Percentiles rank a stretch among this genome's conserved stretches.
Conservation (phyloP, 2,113 vertebrate genomes). For the Tinamus guttatus region DNA sequence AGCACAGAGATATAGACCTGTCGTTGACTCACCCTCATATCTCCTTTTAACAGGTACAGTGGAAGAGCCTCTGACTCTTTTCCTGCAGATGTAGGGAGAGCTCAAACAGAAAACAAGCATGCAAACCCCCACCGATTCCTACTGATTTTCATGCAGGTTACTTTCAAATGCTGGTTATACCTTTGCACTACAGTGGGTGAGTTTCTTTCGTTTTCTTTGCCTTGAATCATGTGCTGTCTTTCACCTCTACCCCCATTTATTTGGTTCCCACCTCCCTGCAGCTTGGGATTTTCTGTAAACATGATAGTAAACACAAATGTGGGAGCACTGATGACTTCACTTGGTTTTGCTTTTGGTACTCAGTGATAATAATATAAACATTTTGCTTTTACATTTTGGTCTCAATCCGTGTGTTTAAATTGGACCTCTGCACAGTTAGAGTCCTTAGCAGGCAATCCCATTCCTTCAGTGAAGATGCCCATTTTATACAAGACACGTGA, state of each 20-base stretch:
- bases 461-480: neutral
- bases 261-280: neutral
- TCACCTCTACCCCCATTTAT: neutral
- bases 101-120: neutral
- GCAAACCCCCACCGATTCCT: neutral
- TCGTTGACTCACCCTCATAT: rapidly evolving
- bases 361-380: neutral
- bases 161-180: neutral
- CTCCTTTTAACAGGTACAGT: neutral
- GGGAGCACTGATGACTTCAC: neutral
- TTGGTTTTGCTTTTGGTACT: neutral
- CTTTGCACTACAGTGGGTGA: neutral
- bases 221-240: neutral
- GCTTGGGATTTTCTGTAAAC: neutral
- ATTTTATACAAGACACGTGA: slow-evolving; percentile 43
- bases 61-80: neutral
- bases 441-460: slow-evolving; percentile 17
- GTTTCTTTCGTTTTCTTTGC: neutral
- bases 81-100: neutral
- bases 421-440: neutral
- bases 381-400: neutral
- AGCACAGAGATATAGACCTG: neutral
- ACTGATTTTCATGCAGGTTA: neutral
- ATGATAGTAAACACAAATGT: neutral
- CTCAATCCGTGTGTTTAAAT: neutral